A percentile compares a stretch with the other conserved stretches of the same genome.
Evolutionary conservation across 2,113 vertebrate species (phyloP).

Genomic region (Catharus minimus): DNA sequence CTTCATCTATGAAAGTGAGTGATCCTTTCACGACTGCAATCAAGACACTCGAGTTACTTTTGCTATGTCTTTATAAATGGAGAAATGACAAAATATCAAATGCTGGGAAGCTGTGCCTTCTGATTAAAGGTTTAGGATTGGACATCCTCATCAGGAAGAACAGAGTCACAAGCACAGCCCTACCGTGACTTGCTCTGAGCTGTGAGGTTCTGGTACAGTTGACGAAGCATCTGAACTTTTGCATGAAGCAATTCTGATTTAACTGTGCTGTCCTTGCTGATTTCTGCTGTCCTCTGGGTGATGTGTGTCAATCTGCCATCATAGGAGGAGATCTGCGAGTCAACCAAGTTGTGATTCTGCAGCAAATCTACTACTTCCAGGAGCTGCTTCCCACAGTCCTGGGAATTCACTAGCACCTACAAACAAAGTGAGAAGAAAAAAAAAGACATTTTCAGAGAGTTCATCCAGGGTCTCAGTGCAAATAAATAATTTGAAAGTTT

Average conservation of each 20-base stretch:
- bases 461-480: neutral
- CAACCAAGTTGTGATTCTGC: constrained; percentile 85
- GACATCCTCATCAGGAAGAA: neutral
- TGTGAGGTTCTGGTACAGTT: constrained; percentile 77
- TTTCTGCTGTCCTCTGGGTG: constrained; percentile 57
- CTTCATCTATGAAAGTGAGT: neutral
- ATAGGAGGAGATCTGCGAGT: constrained; percentile 79
- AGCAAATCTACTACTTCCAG: constrained; percentile 81
- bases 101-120: neutral
- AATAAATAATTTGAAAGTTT: neutral
- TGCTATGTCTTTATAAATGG: neutral
- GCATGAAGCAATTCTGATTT: constrained; percentile 74
- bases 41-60: neutral
- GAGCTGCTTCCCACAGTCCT: constrained; percentile 81
- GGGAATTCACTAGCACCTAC: constrained; percentile 76
- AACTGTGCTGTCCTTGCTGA: constrained; percentile 51
- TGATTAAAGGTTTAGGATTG: neutral
- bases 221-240: constrained; percentile 75
- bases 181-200: constrained; percentile 83
- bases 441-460: neutral
- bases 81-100: neutral
- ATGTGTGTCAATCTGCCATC: constrained; percentile 76
- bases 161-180: neutral
- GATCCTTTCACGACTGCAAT: neutral
- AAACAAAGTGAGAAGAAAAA: neutral